These are phyloP conservation scores for Aspidoscelis tigris DNA, from an alignment of 2,113 vertebrate species.

Conservation along the genomic window DNA sequence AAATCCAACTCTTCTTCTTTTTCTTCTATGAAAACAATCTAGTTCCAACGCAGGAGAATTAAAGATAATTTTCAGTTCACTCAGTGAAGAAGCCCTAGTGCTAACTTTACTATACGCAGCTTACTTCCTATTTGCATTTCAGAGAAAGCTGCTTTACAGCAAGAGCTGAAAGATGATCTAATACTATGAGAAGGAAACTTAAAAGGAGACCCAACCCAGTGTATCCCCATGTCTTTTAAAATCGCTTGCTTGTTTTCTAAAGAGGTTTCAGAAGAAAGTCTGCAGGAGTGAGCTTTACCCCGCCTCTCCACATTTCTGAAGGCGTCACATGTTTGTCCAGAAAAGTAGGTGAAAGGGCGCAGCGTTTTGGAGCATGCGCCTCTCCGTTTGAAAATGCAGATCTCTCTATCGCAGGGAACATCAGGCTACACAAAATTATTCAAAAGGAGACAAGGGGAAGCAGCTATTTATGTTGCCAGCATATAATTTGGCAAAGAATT, in stretches of 20 bases:
- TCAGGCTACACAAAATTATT: neutral
- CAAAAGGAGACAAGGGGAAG: fast-evolving
- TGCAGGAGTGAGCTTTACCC: conserved; percentile 37
- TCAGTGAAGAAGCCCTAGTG: neutral
- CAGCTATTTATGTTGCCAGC: neutral
- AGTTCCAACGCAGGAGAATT: neutral
- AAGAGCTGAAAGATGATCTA: neutral
- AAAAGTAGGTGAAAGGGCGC: conserved; percentile 66
- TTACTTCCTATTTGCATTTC: neutral
- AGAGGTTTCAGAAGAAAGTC: neutral
- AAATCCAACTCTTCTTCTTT: too few relatives aligned
- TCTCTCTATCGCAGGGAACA: neutral
- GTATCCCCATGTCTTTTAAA: neutral
- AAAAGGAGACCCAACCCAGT: neutral
- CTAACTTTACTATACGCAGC: neutral
- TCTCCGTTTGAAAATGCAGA: neutral
- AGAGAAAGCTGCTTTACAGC: neutral
- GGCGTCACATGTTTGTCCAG: neutral
- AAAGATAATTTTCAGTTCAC: neutral
- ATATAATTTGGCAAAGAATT: neutral
- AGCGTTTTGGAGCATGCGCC: neutral
- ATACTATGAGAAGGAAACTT: neutral
- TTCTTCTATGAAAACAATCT: neutral
- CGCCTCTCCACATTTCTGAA: conserved; percentile 41
- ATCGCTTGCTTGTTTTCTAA: neutral